Evolutionary conservation across 1,140 invertebrate genomes (phyloP).

Genomic region (Atta colombica): DNA sequence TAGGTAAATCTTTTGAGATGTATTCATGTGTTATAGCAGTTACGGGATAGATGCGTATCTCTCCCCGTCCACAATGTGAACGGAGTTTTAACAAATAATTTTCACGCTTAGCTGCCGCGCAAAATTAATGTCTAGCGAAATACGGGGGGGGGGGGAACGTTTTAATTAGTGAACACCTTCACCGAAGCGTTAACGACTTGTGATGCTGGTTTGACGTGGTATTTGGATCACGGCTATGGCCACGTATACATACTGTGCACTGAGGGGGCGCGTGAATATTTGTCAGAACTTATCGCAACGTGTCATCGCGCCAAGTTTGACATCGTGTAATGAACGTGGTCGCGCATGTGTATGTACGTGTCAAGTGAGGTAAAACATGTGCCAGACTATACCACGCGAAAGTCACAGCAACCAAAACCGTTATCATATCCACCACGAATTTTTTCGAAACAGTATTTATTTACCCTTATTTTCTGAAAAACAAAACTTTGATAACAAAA

Average conservation of each 20-base stretch:
- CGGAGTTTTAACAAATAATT: slow-evolving; percentile 50
- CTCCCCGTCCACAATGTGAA: not conserved
- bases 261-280: slow-evolving; percentile 70
- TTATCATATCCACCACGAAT: slow-evolving; percentile 28
- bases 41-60: slow-evolving; percentile 15
- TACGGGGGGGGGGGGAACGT: slow-evolving; percentile 36
- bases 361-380: slow-evolving; percentile 48
- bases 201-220: slow-evolving; percentile 53
- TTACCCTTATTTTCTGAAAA: not conserved
- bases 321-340: slow-evolving; percentile 68
- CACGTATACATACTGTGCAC: slow-evolving; percentile 26
- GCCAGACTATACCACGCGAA: slow-evolving; percentile 59
- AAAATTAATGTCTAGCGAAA: slow-evolving; percentile 54
- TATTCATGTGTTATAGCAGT: slow-evolving; percentile 2
- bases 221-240: slow-evolving; percentile 58
- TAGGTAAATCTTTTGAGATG: slow-evolving; percentile 21
- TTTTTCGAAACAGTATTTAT: slow-evolving; percentile 42
- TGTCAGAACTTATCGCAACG: slow-evolving; percentile 77
- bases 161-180: slow-evolving; percentile 62
- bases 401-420: slow-evolving; percentile 47
- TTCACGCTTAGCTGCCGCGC: slow-evolving; percentile 35
- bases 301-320: slow-evolving; percentile 73
- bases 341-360: slow-evolving; percentile 30
- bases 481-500: not conserved
- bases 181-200: slow-evolving; percentile 64